A percentile compares a stretch with the other conserved stretches of the same genome.
phyloP scores from a whole-genome alignment of 2,888 invertebrate species.

The Caenorhabditis doughertyi region DNA sequence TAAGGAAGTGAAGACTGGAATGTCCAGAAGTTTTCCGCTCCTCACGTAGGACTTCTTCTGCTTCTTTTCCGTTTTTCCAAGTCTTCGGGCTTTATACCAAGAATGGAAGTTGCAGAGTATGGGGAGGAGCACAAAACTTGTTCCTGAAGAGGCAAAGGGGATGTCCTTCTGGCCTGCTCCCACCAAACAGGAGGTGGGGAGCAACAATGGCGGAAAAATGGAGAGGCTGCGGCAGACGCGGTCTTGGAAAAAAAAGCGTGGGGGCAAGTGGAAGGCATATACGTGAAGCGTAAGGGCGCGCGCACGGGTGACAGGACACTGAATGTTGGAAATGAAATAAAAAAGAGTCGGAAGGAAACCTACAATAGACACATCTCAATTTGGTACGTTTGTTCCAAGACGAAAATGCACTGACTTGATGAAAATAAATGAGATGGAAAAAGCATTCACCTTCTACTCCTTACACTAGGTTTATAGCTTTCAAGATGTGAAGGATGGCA shows the following conservation, averaged over 20 bases:
- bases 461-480: not conserved
- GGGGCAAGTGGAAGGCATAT: slow-evolving; percentile 49
- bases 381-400: slow-evolving; percentile 37
- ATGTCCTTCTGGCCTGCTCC: slow-evolving; percentile 43
- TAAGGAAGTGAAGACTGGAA: slow-evolving; percentile 1
- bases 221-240: not conserved
- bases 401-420: slow-evolving; percentile 32
- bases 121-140: slow-evolving; percentile 46
- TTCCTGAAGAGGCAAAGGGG: slow-evolving; percentile 44
- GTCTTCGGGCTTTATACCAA: slow-evolving; percentile 18
- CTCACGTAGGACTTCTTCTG: slow-evolving; percentile 25
- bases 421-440: slow-evolving; percentile 39
- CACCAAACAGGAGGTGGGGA: slow-evolving; percentile 53
- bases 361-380: slow-evolving; percentile 52
- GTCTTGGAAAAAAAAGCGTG: not conserved
- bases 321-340: not conserved
- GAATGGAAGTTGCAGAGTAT: slow-evolving; percentile 23
- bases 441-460: not conserved
- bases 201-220: slow-evolving; percentile 40
- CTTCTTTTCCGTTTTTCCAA: slow-evolving; percentile 3
- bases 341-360: slow-evolving; percentile 9
- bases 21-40: slow-evolving; percentile 1
- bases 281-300: slow-evolving; percentile 52
- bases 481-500: not conserved
- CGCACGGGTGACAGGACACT: slow-evolving; percentile 15